These are phyloP conservation scores for Electrona antarctica DNA, from an alignment of 2,113 vertebrate species.

Conservation along the genomic window DNA sequence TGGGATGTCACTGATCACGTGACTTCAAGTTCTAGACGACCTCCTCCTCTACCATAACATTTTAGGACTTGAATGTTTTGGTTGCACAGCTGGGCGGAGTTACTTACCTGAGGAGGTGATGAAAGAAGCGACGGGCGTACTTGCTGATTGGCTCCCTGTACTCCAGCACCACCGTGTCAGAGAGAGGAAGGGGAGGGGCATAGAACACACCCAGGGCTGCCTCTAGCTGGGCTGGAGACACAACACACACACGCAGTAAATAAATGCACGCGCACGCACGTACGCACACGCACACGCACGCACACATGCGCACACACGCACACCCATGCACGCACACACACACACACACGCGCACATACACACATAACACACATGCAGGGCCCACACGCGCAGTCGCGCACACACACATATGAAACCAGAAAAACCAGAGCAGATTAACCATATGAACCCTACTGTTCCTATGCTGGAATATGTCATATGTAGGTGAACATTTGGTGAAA, in stretches of 20 bases:
- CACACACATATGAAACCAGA: too few relatives aligned
- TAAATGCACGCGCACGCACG: background rate
- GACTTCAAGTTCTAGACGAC: too few relatives aligned
- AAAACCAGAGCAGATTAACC: too few relatives aligned
- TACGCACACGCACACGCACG: slow-evolving; percentile 14
- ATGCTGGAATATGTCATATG: too few relatives aligned
- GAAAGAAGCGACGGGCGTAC: slow-evolving; percentile 95
- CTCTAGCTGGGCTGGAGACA: slow-evolving; percentile 88
- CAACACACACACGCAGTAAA: background rate
- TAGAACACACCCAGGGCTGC: slow-evolving; percentile 93
- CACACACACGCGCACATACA: too few relatives aligned
- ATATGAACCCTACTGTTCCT: too few relatives aligned
- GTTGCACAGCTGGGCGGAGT: slow-evolving; percentile 6
- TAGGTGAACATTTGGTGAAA: too few relatives aligned
- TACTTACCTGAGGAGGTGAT: slow-evolving; percentile 95
- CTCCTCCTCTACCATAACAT: too few relatives aligned
- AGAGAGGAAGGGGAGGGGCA: slow-evolving; percentile 84
- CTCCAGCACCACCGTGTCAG: slow-evolving; percentile 86
- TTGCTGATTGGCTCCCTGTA: slow-evolving; percentile 90
- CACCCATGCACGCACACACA: slow-evolving; percentile 1
- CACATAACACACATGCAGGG: slow-evolving; percentile 17
- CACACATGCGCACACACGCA: slow-evolving; percentile 12
- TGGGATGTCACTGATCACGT: too few relatives aligned
- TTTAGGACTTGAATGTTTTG: too few relatives aligned
- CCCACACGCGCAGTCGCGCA: too few relatives aligned